Evolutionary conservation across 92 coral and sea anemone genomes (phyloP).

Genomic region (Parazoanthus swiftii): DNA sequence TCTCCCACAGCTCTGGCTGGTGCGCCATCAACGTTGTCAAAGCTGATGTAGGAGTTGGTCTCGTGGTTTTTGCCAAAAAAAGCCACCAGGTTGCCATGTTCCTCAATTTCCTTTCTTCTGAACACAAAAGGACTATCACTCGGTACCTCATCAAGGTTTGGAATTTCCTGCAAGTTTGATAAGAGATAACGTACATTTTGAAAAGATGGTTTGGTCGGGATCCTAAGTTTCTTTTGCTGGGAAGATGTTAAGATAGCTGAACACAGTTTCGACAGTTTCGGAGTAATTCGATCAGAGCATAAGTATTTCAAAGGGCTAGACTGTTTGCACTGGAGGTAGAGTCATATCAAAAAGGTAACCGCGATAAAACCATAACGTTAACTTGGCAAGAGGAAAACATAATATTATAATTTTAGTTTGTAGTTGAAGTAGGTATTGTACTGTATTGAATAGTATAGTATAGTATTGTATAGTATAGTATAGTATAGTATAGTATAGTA

Average conservation of each 20-base stretch:
- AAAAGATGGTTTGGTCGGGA: too few species aligned
- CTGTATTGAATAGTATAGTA: neutral
- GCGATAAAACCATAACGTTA: too few species aligned
- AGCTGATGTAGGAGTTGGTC: neutral
- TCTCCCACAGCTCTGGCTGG: neutral
- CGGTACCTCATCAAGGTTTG: slow-evolving; percentile 2
- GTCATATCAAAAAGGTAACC: too few species aligned
- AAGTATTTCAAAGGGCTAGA: too few species aligned
- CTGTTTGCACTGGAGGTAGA: too few species aligned
- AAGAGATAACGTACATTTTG: neutral
- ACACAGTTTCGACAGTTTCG: too few species aligned
- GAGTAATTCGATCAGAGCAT: too few species aligned
- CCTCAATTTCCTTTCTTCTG: slow-evolving; percentile 3
- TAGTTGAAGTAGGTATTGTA: neutral
- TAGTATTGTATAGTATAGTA: neutral
- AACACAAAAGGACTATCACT: slow-evolving; percentile 9
- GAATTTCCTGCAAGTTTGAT: slow-evolving; percentile 4
- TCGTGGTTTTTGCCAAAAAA: neutral
- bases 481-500: neutral
- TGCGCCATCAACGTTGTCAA: neutral
- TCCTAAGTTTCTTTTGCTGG: too few species aligned
- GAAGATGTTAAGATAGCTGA: too few species aligned
- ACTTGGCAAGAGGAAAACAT: too few species aligned
- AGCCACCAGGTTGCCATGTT: neutral
- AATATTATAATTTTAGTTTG: too few species aligned